Conservation (phyloP, 2,113 vertebrate genomes). For the Pteronura brasiliensis region DNA sequence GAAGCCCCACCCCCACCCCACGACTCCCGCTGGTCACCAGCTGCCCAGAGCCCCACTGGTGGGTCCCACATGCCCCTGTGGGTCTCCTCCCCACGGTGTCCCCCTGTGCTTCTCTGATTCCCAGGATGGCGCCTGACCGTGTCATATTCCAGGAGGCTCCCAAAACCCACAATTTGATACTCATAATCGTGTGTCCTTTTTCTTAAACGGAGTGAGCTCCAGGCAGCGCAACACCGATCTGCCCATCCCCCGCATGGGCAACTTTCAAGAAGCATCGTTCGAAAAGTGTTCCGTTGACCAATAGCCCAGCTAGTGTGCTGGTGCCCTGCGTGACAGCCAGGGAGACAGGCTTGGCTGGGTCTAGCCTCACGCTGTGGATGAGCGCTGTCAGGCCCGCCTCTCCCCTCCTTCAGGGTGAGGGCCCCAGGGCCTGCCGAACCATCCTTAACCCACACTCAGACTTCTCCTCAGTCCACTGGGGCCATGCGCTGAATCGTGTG, state of each 20-base stretch:
- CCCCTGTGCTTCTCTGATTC: neutral
- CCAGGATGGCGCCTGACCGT: neutral
- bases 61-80: neutral
- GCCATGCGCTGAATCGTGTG: rapidly evolving
- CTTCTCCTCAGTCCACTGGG: neutral
- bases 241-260: neutral
- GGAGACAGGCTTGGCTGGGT: neutral
- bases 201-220: neutral
- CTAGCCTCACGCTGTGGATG: rapidly evolving
- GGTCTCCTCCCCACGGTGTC: neutral
- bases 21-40: too few species aligned
- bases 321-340: neutral
- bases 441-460: neutral
- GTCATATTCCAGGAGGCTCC: neutral
- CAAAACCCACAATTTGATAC: neutral
- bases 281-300: neutral
- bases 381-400: rapidly evolving
- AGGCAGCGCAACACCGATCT: neutral
- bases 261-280: neutral
- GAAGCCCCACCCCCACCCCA: too few species aligned
- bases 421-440: rapidly evolving
- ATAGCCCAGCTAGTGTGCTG: neutral
- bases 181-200: neutral
- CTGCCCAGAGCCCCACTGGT: neutral
- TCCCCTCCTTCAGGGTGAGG: neutral